A percentile compares a stretch with the other conserved stretches of the same genome.
Evolutionary conservation across 2,797 vertebrate genomes (phyloP).

Genomic region (Sebastes hopkinsi): DNA sequence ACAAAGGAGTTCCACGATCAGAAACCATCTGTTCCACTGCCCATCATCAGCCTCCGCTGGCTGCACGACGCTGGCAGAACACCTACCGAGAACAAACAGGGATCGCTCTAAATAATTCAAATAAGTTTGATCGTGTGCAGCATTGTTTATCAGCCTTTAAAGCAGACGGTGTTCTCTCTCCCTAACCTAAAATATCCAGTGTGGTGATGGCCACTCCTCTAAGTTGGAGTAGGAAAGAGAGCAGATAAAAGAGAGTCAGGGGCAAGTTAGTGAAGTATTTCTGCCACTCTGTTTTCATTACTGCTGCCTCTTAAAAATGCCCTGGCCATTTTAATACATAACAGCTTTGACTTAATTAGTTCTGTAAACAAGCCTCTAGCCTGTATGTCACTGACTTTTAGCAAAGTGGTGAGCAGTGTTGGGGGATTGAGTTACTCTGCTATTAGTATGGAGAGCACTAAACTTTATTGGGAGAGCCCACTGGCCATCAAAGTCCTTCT

Average conservation of each 20-base stretch:
- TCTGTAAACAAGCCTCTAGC: slow-evolving; percentile 76
- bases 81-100: slow-evolving; percentile 17
- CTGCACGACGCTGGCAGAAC: background rate
- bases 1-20: slow-evolving; percentile 52
- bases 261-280: slow-evolving; percentile 49
- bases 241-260: slow-evolving; percentile 45
- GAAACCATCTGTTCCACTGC: slow-evolving; percentile 55
- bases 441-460: slow-evolving; percentile 74
- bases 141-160: slow-evolving; percentile 51
- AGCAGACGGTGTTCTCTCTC: slow-evolving; percentile 33
- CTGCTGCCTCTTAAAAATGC: slow-evolving; percentile 69
- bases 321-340: slow-evolving; percentile 75
- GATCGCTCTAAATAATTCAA: slow-evolving; percentile 10
- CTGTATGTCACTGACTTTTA: slow-evolving; percentile 71
- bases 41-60: slow-evolving; percentile 25
- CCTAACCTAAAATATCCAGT: slow-evolving; percentile 25
- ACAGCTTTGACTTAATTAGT: slow-evolving; percentile 83
- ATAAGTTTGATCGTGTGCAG: slow-evolving; percentile 43
- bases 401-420: slow-evolving; percentile 70
- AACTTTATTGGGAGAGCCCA: slow-evolving; percentile 81
- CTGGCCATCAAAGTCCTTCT: slow-evolving; percentile 81
- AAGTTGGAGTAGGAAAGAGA: slow-evolving; percentile 22
- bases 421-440: slow-evolving; percentile 75
- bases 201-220: slow-evolving; percentile 22
- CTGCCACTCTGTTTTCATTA: slow-evolving; percentile 76